Percentiles rank a stretch among this genome's conserved stretches.
These are phyloP conservation scores for Nipponacmea schrenckii DNA, from an alignment of 2,888 invertebrate species.

Conservation along the genomic window DNA sequence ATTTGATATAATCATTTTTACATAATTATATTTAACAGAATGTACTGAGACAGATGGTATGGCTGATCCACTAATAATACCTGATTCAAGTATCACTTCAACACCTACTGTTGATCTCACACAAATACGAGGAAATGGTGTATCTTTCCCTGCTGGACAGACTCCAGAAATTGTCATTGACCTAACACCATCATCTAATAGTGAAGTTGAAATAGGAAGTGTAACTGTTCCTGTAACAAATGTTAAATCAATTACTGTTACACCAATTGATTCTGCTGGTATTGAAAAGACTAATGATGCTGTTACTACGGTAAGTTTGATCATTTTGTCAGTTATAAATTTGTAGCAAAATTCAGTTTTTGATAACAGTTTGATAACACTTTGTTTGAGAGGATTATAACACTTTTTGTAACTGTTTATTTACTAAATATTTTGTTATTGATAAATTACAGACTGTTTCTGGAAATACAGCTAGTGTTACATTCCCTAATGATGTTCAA, in stretches of 20 bases:
- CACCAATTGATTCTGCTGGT: neutral
- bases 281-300: neutral
- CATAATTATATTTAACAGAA: neutral
- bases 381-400: too few species aligned
- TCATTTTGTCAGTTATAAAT: neutral
- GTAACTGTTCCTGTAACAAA: neutral
- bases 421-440: too few species aligned
- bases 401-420: too few species aligned
- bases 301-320: neutral
- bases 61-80: neutral
- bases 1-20: too few species aligned
- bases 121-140: neutral
- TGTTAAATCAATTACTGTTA: neutral
- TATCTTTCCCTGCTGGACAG: neutral
- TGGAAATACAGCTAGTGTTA: too few species aligned
- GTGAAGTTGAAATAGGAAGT: neutral
- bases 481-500: neutral
- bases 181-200: neutral
- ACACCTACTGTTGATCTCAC: neutral
- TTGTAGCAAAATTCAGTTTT: neutral
- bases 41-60: neutral
- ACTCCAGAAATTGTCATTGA: neutral
- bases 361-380: too few species aligned
- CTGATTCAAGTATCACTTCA: slow-evolving; percentile 2
- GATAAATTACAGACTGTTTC: too few species aligned